Conservation (phyloP, 1,140 invertebrate species). For the Sycophila sp. region DNA sequence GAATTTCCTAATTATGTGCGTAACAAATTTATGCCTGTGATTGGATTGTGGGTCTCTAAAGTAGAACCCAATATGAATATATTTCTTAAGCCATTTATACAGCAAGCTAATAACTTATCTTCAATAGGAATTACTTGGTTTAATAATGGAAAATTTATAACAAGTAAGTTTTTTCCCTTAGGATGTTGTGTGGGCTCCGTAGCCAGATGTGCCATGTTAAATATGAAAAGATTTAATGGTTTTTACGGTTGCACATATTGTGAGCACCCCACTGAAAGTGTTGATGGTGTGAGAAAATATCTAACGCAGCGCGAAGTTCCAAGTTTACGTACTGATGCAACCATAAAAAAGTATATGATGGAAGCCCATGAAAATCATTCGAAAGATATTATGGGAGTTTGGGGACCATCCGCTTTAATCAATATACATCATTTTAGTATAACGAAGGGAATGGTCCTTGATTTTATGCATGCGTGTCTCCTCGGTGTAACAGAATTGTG, state of each 20-base stretch:
- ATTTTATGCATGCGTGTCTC: background rate
- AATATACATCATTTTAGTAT: background rate
- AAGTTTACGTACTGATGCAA: constrained; percentile 15
- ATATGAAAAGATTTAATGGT: constrained; percentile 41
- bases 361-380: background rate
- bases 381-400: constrained; percentile 1
- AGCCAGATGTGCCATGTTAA: constrained; percentile 19
- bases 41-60: constrained; percentile 1
- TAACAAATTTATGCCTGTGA: background rate
- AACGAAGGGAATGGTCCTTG: background rate
- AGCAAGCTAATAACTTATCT: constrained; percentile 5
- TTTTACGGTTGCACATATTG: constrained; percentile 39
- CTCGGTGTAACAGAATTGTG: background rate
- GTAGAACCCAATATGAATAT: background rate
- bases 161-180: background rate
- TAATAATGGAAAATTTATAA: background rate
- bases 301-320: background rate
- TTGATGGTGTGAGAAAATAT: constrained; percentile 19
- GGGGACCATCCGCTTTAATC: background rate
- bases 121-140: background rate
- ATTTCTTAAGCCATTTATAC: background rate
- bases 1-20: constrained; percentile 28
- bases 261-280: constrained; percentile 26
- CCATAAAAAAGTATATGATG: constrained; percentile 19
- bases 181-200: constrained; percentile 35